Conservation (phyloP, 1,140 invertebrate species). For the Orchesella cincta region DNA sequence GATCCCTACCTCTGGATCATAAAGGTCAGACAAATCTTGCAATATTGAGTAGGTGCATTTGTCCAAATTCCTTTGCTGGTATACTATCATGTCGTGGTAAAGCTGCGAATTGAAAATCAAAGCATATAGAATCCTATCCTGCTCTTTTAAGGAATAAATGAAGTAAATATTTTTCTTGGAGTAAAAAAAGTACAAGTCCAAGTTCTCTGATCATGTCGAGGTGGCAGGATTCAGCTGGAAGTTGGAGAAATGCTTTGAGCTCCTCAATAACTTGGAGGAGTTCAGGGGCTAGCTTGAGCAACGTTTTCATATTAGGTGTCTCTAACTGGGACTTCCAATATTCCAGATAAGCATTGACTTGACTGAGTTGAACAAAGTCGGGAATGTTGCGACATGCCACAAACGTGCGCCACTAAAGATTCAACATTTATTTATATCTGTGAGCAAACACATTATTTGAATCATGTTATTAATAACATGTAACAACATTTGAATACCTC, state of each 20-base stretch:
- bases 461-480: not conserved
- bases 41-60: constrained; percentile 34
- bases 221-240: not conserved
- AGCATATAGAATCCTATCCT: constrained; percentile 36
- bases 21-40: constrained; percentile 41
- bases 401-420: constrained; percentile 45
- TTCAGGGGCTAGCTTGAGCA: constrained; percentile 37
- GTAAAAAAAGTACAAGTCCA: not conserved
- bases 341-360: constrained; percentile 43
- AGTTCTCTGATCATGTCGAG: not conserved
- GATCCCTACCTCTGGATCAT: constrained; percentile 46
- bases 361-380: constrained; percentile 36
- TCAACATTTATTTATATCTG: not conserved
- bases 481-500: no score
- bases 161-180: not conserved
- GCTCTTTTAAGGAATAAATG: constrained; percentile 24
- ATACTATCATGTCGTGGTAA: constrained; percentile 42
- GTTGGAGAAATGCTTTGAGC: constrained; percentile 32
- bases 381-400: constrained; percentile 39
- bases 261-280: constrained; percentile 41
- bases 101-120: constrained; percentile 33
- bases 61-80: constrained; percentile 39
- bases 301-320: constrained; percentile 19
- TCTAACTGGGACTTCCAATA: constrained; percentile 39
- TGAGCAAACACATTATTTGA: not conserved